These are phyloP conservation scores for Phoxinus dragarum DNA, from an alignment of 2,797 vertebrate species.

Conservation along the genomic window DNA sequence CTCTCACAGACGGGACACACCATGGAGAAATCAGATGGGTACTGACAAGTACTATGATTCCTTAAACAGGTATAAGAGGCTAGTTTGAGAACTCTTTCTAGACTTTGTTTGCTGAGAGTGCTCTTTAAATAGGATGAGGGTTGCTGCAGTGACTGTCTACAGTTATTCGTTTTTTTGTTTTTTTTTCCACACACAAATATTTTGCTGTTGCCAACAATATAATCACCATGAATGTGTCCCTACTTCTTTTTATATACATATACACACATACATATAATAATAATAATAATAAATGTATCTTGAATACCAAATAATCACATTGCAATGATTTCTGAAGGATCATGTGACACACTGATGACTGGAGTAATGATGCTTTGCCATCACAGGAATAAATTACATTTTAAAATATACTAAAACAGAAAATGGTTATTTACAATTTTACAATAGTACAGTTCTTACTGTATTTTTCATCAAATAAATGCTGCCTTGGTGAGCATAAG, in stretches of 20 bases:
- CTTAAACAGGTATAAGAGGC: constrained; percentile 87
- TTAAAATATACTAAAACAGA: not conserved
- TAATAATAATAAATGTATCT: not conserved
- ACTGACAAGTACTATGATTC: constrained; percentile 87
- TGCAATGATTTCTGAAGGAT: not conserved
- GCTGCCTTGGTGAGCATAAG: not conserved
- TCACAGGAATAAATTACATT: not conserved
- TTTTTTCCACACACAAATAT: not conserved
- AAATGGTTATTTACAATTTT: not conserved
- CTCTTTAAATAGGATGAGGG: constrained; percentile 62
- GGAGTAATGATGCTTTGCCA: not conserved
- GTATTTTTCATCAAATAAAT: constrained; percentile 1
- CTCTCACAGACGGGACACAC: constrained; percentile 90
- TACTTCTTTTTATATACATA: not conserved
- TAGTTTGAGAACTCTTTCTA: constrained; percentile 71
- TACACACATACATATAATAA: not conserved
- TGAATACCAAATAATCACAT: not conserved
- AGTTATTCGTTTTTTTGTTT: not conserved
- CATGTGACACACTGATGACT: not conserved
- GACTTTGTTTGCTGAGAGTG: constrained; percentile 64
- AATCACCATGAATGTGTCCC: constrained; percentile 70
- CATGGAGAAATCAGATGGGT: constrained; percentile 90
- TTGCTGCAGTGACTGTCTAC: constrained; percentile 57
- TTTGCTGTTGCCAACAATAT: constrained; percentile 74
- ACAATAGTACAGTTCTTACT: not conserved